phyloP scores from a whole-genome alignment of 2,113 vertebrate species.

The Peromyscus maniculatus region DNA sequence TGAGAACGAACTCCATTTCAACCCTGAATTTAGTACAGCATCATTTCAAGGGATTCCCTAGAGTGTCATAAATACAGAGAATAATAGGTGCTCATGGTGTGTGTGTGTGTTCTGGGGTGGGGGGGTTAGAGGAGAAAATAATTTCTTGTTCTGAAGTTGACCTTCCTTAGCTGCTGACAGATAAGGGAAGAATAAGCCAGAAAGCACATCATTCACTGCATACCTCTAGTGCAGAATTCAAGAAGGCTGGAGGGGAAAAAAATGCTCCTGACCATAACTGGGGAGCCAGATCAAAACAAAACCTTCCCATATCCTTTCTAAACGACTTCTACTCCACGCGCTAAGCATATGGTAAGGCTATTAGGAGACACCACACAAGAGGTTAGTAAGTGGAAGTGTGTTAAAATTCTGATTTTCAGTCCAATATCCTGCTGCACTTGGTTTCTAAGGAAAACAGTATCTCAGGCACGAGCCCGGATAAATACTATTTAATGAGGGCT shows the following conservation, averaged over 20 bases:
- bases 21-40: conserved; percentile 1
- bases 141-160: conserved; percentile 32
- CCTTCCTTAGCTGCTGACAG: conserved; percentile 13
- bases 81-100: background rate
- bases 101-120: background rate
- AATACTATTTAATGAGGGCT: conserved; percentile 69
- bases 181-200: conserved; percentile 40
- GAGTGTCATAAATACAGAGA: conserved; percentile 33
- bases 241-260: conserved; percentile 34
- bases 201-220: conserved; percentile 14
- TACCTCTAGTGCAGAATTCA: conserved; percentile 18
- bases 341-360: conserved; percentile 19
- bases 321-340: conserved; percentile 43
- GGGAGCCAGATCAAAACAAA: conserved; percentile 34
- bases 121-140: background rate
- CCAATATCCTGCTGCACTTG: conserved; percentile 65
- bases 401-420: conserved; percentile 51
- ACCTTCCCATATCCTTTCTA: background rate
- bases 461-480: conserved; percentile 54
- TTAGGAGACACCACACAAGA: conserved; percentile 41
- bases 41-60: conserved; percentile 54
- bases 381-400: conserved; percentile 30
- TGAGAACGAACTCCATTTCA: conserved; percentile 60
- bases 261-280: background rate
- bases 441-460: conserved; percentile 70